Base-by-base conservation (phyloP, 2,888 invertebrate species). In the Dione vanillae region DNA sequence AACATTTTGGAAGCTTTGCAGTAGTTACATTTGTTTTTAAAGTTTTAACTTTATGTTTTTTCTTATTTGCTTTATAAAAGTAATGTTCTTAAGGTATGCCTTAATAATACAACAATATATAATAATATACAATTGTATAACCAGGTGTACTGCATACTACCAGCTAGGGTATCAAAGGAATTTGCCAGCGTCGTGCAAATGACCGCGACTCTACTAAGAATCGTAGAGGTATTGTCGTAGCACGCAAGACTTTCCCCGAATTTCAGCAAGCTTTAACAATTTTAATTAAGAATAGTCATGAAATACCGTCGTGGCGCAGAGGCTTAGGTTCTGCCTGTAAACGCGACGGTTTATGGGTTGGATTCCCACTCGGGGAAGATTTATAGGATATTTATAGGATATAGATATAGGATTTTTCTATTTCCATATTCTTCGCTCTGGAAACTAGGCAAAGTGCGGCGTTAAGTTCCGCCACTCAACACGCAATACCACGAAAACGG, bases 211-310 rank as follows among this genome's bases (percentile, higher is more conserved):
- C 2, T 52, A 35, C 54, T 16, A 37, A 54, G 54, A 54, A 54
- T 14, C 54, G 54, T n/a, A 54, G 35, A 54, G 54, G 37, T n/a
- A 52, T 35, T 14, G 52, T 35, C 52, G 35, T 54, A 54, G 35
- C 54, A 54, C 35, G 35, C 54, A 54, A 35, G 54, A 5, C 54
- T 54, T 35, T 54, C 35, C 5, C 54, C n/a, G n/a, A 35, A 35
- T 54, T n/a, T 35, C 54, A n/a, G 35, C n/a, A 37, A 35, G 54
- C 35, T 54, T 54, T 11, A 37, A 37, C 10, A 54, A 54, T 37
- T 16, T 54, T 37, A 54, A 54, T 16, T 37, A 54, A 54, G 27
- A 27, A 27, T 5, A n/a, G n/a, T n/a, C n/a, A n/a, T n/a, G n/a
- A n/a, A n/a, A n/a, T n/a, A n/a, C n/a, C n/a, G n/a, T n/a, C n/a